Evolutionary conservation across 64 coral and sea anemone genomes (phyloP), one percentile per base, ranked within the genome.

Genomic region (Anthopleura sola): DNA sequence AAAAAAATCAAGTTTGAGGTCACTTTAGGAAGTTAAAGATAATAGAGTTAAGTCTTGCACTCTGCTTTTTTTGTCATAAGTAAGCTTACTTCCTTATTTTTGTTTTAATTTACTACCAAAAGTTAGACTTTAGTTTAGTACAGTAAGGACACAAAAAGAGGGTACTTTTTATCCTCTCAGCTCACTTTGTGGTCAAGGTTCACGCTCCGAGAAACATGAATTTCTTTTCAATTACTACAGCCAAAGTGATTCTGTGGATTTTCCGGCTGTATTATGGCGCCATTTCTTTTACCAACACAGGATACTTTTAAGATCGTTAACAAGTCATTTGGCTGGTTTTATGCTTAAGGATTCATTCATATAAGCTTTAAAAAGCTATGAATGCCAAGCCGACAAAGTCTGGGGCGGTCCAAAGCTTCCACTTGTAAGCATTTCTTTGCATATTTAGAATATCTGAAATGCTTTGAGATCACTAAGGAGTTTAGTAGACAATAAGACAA

Each of bases 381-480:
- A 79, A 79, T 1, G 38, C n/a, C 17, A 23, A 79, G 76, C 76
- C 76, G 76, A 79, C 76, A 79, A 79, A 38, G 76, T 79, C 44
- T 79, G 37, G 76, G 76, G 76, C 76, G 76, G 76, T 37, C 76
- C 76, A 48, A 79, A 38, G 24, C 38, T 71, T 71, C 10, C 6
- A 33, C 23, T 12, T 44, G 20, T 20, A 44, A 79, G 34, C 37
- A 79, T 79, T 44, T 79, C 37, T 79, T 44, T 79, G 76, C 76
- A 79, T 79, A 44, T 79, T 79, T 79, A 8, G 37, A 38, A 79
- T 79, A 24, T 24, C 76, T 79, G 24, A 18, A n/a, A 44, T 79
- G 37, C 44, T 79, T 79, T 79, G 76, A 79, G 76, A 79, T 79
- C 37, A 79, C 76, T 48, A 79, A 48, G 76, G 66, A 71, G 66